A percentile compares a stretch with the other conserved stretches of the same genome.
Evolutionary conservation across 2,113 vertebrate genomes (phyloP).

Genomic region (Conger conger): DNA sequence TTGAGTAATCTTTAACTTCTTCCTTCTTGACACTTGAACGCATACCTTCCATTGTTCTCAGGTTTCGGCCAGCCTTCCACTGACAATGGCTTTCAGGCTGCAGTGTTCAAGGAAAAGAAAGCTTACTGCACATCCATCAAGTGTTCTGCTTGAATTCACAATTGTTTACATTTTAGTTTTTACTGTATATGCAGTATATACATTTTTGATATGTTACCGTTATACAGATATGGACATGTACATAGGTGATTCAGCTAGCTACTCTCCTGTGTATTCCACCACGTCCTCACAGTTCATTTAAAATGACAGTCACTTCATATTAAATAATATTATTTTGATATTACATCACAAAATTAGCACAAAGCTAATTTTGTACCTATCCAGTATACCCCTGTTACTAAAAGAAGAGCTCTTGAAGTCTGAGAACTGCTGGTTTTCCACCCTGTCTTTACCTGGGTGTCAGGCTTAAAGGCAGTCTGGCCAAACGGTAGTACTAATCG

Average conservation of each 20-base stretch:
- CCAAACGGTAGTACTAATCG: no score
- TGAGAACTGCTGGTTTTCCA: no score
- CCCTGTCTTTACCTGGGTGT: no score
- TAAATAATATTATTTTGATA: neutral
- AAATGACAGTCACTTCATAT: neutral
- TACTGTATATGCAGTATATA: neutral
- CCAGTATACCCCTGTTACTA: no score
- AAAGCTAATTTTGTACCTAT: neutral
- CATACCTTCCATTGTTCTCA: conserved; percentile 23
- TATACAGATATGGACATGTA: neutral
- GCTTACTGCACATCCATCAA: neutral
- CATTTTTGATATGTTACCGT: neutral
- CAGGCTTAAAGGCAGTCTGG: no score
- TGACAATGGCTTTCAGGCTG: neutral
- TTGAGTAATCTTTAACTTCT: neutral
- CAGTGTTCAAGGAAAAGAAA: conserved; percentile 7
- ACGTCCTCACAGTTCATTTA: neutral
- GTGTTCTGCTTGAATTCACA: neutral
- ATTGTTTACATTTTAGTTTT: neutral
- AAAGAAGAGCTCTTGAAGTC: no score
- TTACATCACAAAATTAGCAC: neutral
- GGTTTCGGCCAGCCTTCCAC: conserved; percentile 19
- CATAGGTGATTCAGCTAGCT: neutral
- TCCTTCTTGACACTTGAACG: neutral
- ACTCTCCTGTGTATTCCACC: neutral